phyloP scores from a whole-genome alignment of 2,888 invertebrate genomes.

The Salticus scenicus region DNA sequence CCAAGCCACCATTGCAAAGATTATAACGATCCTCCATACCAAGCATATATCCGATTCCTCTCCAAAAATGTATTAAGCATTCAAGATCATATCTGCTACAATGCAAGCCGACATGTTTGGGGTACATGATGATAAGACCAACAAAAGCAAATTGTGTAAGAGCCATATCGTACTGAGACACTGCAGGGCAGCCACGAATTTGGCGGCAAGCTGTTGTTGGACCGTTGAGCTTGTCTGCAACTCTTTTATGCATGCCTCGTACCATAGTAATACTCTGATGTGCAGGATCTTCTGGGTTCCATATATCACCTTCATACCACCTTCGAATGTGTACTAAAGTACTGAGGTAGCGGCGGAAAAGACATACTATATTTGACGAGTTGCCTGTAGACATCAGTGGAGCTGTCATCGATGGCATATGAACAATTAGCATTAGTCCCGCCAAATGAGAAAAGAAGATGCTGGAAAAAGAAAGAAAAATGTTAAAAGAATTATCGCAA shows the following conservation, averaged over 20 bases:
- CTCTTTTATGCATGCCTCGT: slow-evolving; percentile 78
- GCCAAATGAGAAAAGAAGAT: slow-evolving; percentile 71
- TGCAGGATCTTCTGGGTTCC: slow-evolving; percentile 78
- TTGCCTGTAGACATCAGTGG: slow-evolving; percentile 71
- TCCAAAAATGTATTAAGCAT: slow-evolving; percentile 89
- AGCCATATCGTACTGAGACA: slow-evolving; percentile 89
- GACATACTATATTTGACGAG: slow-evolving; percentile 67
- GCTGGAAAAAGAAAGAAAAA: slow-evolving; percentile 39
- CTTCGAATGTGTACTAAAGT: slow-evolving; percentile 85
- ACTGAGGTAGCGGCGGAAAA: slow-evolving; percentile 85
- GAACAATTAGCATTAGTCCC: slow-evolving; percentile 71
- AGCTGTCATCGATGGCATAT: slow-evolving; percentile 69
- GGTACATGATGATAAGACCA: slow-evolving; percentile 82
- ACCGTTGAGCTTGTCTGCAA: slow-evolving; percentile 73
- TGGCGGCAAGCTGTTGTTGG: neutral
- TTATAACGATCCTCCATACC: slow-evolving; percentile 83
- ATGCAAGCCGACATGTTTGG: slow-evolving; percentile 81
- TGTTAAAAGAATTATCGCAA: neutral
- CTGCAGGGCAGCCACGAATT: slow-evolving; percentile 25
- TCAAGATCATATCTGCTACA: slow-evolving; percentile 82
- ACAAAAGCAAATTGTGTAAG: slow-evolving; percentile 91
- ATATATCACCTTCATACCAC: slow-evolving; percentile 82
- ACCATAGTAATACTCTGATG: slow-evolving; percentile 77
- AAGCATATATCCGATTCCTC: slow-evolving; percentile 85
- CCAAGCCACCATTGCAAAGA: slow-evolving; percentile 65